Conservation (phyloP, 2,797 vertebrate species). For the Esox masquinongy region DNA sequence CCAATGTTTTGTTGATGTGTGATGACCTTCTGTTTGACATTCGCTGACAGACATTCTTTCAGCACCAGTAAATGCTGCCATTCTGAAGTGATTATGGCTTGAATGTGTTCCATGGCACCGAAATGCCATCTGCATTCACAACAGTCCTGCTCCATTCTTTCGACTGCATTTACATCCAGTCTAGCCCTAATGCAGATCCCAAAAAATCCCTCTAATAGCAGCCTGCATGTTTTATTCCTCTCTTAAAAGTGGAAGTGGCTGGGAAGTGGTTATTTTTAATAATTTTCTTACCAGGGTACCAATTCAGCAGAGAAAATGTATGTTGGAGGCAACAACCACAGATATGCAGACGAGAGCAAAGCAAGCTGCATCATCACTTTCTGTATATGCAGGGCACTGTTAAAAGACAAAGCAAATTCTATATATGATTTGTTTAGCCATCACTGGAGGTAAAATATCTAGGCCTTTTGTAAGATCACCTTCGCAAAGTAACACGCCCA, state of each 20-base stretch:
- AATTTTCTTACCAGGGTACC: slow-evolving; percentile 17
- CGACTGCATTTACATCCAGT: slow-evolving; percentile 9
- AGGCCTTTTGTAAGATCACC: not conserved
- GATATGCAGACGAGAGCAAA: slow-evolving; percentile 22
- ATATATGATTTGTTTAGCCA: too few relatives aligned
- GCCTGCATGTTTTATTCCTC: slow-evolving; percentile 21
- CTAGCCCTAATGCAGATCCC: slow-evolving; percentile 21
- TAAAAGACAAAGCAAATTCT: not conserved
- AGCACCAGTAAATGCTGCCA: slow-evolving; percentile 20
- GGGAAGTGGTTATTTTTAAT: not conserved
- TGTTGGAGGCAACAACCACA: slow-evolving; percentile 21
- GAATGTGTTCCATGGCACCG: slow-evolving; percentile 14
- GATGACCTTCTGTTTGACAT: slow-evolving; percentile 36
- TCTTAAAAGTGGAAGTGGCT: slow-evolving; percentile 24
- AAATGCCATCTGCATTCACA: slow-evolving; percentile 26
- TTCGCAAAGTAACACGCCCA: not conserved
- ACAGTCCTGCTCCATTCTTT: slow-evolving; percentile 13
- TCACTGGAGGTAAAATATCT: not conserved
- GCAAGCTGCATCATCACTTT: slow-evolving; percentile 39
- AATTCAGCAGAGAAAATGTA: slow-evolving; percentile 20
- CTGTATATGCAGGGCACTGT: slow-evolving; percentile 22
- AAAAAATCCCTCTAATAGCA: slow-evolving; percentile 27
- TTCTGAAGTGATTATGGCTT: slow-evolving; percentile 31
- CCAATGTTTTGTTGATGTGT: slow-evolving; percentile 11
- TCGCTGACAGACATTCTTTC: slow-evolving; percentile 23